Evolutionary conservation across 1,140 invertebrate genomes (phyloP), one percentile per base, ranked within the genome.

Genomic region (Bactericera cockerelli): DNA sequence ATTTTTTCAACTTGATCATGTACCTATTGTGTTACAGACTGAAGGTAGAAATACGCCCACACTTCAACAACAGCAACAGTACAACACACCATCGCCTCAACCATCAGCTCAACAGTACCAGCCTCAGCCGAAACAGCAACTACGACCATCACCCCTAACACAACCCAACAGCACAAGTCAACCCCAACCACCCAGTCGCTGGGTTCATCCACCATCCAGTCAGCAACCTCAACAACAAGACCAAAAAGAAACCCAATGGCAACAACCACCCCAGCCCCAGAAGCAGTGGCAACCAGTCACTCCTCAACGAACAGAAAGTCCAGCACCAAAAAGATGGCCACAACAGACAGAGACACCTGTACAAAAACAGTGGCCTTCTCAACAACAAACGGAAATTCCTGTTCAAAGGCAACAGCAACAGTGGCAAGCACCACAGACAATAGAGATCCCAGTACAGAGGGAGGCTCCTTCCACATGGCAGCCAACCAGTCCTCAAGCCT

Each of bases 341-440:
- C 56, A 57, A 11, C 56, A 26, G 33, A 36, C 56, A 57, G 26
- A 26, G 11, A 13, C 8, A 14, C 33, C 26, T 10, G 26, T 21
- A 16, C 56, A 31, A 38, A 11, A 24, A 61, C 55, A 74, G 62
- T 72, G 74, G 53, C 71, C 70, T 72, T 59, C 64, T 62, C 60
- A 65, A 62, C 49, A 56, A 59, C 53, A 59, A 71, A 70, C 71
- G 69, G 70, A 28, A 56, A 31, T 25, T 22, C 55, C 55, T 11
- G 26, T 31, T 49, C 42, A 49, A 49, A 49, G 22, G 13, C 4
- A 31, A 31, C n/a, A n/a, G n/a, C n/a, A n/a, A 36, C 33, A 36
- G 16, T 36, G 33, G 33, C 33, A 36, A 61, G 4, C 26, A 62
- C 14, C 64, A 60, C 36, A 59, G 60, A 57, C 63, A 63, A 22